These are phyloP conservation scores for Anagyrus pseudococci DNA, from an alignment of 2,888 invertebrate genomes.

Conservation along the genomic window DNA sequence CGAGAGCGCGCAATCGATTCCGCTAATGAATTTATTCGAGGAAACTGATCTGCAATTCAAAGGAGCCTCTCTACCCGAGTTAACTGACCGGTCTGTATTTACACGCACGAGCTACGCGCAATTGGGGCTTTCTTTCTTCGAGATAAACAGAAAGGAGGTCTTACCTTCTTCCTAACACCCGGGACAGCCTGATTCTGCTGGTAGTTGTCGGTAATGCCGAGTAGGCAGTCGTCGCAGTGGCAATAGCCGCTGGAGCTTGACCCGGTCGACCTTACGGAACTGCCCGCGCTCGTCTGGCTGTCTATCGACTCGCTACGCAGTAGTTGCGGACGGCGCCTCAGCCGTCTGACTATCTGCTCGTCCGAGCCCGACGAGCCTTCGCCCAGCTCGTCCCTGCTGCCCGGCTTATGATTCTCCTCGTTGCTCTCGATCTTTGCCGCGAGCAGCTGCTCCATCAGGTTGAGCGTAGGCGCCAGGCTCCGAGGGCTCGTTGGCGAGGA, in stretches of 20 bases:
- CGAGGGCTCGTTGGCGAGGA: not conserved
- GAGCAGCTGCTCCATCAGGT: slow-evolving; percentile 76
- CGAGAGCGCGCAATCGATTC: no score
- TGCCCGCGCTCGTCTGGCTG: slow-evolving; percentile 68
- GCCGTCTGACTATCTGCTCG: slow-evolving; percentile 50
- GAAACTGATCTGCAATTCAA: no score
- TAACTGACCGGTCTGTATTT: no score
- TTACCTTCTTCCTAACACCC: slow-evolving; percentile 58
- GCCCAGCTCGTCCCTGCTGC: not conserved
- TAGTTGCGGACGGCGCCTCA: slow-evolving; percentile 43
- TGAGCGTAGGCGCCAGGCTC: slow-evolving; percentile 24
- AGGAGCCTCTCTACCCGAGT: no score
- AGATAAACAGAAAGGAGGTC: no score
- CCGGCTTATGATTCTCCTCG: slow-evolving; percentile 27
- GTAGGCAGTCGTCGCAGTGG: slow-evolving; percentile 82
- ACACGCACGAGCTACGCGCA: no score
- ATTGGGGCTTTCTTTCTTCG: no score
- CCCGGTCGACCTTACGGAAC: slow-evolving; percentile 72
- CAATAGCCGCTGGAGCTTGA: slow-evolving; percentile 75
- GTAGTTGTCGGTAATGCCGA: slow-evolving; percentile 82
- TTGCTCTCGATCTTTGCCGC: slow-evolving; percentile 83
- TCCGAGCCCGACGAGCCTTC: not conserved
- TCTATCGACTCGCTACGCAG: slow-evolving; percentile 80
- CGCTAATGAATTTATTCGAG: no score
- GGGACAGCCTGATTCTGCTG: slow-evolving; percentile 42